Evolutionary conservation across 1,140 invertebrate genomes (phyloP).

Genomic region (Megalopta genalis): DNA sequence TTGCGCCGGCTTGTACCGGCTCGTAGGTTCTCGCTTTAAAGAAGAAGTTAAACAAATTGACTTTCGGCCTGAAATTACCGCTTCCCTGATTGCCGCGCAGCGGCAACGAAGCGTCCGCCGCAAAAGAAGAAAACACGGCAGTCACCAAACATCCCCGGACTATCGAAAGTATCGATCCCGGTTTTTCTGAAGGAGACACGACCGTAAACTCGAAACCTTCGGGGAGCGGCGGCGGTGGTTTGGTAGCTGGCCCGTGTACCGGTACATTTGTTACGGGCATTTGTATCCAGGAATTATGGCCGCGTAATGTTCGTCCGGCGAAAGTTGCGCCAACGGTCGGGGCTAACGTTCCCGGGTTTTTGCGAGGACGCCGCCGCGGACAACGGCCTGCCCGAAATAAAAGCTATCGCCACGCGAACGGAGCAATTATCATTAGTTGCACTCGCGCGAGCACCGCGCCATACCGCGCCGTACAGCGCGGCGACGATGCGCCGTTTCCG

Average conservation of each 20-base stretch:
- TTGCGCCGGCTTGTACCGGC: too few relatives aligned
- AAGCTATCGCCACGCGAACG: conserved; percentile 64
- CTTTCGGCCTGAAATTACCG: too few relatives aligned
- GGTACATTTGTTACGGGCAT: conserved; percentile 55
- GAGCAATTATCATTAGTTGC: conserved; percentile 76
- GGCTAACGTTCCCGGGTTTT: conserved; percentile 65
- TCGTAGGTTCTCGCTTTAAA: too few relatives aligned
- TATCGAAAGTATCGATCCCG: background rate
- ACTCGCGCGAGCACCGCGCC: conserved; percentile 47
- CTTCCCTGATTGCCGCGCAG: background rate
- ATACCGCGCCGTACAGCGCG: background rate
- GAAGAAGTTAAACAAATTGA: too few relatives aligned
- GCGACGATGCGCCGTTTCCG: conserved; percentile 38
- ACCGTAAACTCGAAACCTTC: conserved; percentile 11
- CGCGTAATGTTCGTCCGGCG: conserved; percentile 57
- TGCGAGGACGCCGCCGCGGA: conserved; percentile 62
- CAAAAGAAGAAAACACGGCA: background rate
- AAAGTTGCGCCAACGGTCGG: conserved; percentile 46
- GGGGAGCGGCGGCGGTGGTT: conserved; percentile 3
- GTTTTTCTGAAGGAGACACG: background rate
- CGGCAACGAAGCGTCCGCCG: background rate
- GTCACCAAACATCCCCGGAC: background rate
- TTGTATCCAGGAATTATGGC: conserved; percentile 61
- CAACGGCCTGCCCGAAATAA: conserved; percentile 66
- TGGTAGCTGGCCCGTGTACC: conserved; percentile 3